Evolutionary conservation across 1,140 invertebrate genomes (phyloP), one percentile per base, ranked within the genome.

Genomic region (Philotrypesis tridentata): DNA sequence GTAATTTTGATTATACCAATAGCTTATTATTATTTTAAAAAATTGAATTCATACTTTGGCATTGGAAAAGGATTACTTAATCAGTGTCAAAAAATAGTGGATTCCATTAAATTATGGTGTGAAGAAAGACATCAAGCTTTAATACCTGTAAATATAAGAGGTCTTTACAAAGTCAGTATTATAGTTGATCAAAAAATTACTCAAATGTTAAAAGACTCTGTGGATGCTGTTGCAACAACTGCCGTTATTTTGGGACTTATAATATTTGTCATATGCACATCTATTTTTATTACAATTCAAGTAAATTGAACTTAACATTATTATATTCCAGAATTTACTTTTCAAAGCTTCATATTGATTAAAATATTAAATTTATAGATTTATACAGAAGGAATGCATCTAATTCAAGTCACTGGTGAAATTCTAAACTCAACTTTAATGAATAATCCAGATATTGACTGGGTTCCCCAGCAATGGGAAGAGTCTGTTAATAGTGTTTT

Each of bases 301-400:
- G 94, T 95, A 84, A 43, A 14, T 74, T 37, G 14, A 43, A 14
- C 48, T 48, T 43, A 55, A 5, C 23, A 55, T 61, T 72, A 60
- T 27, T 48, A 74, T 83, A 31, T 74, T n/a, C 68, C 11, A 2
- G 29, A 12, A 73, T 27, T 27, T n/a, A 55, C 17, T 23, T 70
- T 29, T 55, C 29, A 23, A 8, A 71, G 23, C 77, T 76, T 27
- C 21, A 79, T 37, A 48, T 71, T 80, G 23, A 71, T 71, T 82
- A 61, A 11, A 80, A 31, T 61, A 63, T 78, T 75, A 78, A 83
- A 61, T 67, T 85, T 91, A 11, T 91, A 99, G 96, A 95, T 99
- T 79, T 99, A 99, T 89, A 96, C 96, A 21, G 98, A 99, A 93
- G 97, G 97, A 27, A 96, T 99, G 88, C 97, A 98, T 87, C 93